Percentiles rank a stretch among this genome's conserved stretches.
Evolutionary conservation across 2,888 invertebrate species (phyloP).

Genomic region (Nomada flava): DNA sequence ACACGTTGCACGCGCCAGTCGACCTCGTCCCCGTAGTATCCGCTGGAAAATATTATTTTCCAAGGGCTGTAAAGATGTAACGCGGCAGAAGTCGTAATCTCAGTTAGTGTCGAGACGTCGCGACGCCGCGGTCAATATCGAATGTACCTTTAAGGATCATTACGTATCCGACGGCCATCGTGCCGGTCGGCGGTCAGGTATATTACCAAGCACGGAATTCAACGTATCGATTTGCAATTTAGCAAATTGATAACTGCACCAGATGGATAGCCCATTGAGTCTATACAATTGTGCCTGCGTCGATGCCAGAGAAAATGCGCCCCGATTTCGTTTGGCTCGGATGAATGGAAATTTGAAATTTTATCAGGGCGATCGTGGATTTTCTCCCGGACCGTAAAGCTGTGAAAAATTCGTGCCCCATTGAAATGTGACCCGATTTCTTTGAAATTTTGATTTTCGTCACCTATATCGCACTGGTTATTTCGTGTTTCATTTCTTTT

Average conservation of each 20-base stretch:
- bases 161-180: constrained; percentile 43
- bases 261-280: constrained; percentile 75
- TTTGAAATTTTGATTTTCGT: background rate
- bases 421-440: background rate
- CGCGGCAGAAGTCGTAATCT: constrained; percentile 46
- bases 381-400: background rate
- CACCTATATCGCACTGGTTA: no score
- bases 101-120: constrained; percentile 44
- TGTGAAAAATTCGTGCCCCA: background rate
- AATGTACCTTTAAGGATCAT: constrained; percentile 48
- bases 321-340: constrained; percentile 21
- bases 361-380: constrained; percentile 39
- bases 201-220: constrained; percentile 47
- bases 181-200: constrained; percentile 49
- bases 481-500: no score
- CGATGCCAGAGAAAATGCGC: constrained; percentile 23
- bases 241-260: constrained; percentile 81
- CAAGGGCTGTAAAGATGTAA: constrained; percentile 39
- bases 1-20: background rate
- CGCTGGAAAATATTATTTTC: constrained; percentile 39
- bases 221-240: constrained; percentile 80
- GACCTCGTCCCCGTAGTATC: background rate
- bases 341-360: constrained; percentile 61
- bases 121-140: constrained; percentile 48
- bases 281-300: constrained; percentile 57